Percentiles rank a stretch among this genome's conserved stretches.
Evolutionary conservation across 1,140 invertebrate species (phyloP).

Genomic region (Heterodera schachtii): DNA sequence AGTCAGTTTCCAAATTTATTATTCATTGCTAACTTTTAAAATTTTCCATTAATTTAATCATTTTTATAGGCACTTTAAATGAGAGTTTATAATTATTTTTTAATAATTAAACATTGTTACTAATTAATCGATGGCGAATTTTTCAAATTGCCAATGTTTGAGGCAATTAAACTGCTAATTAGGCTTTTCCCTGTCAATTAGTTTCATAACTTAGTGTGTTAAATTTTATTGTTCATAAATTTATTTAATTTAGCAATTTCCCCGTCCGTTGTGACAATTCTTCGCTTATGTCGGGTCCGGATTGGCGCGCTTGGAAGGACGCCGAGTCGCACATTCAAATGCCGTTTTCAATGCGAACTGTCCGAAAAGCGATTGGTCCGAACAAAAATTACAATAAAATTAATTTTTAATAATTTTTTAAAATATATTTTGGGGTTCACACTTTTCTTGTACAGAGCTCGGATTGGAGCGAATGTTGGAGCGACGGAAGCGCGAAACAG

Average conservation of each 20-base stretch:
- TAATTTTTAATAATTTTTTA: not conserved
- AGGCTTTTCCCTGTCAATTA: too few species aligned
- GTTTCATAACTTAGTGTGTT: too few species aligned
- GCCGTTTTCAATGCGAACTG: slow-evolving; percentile 48
- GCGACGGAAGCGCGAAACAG: slow-evolving; percentile 38
- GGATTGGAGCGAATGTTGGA: slow-evolving; percentile 31
- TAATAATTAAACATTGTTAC: too few species aligned
- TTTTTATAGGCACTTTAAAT: too few species aligned
- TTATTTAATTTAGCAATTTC: slow-evolving; percentile 40
- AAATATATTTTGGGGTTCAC: not conserved
- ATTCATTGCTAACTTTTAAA: slow-evolving; percentile 10
- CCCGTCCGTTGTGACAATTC: slow-evolving; percentile 47
- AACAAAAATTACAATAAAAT: slow-evolving; percentile 23
- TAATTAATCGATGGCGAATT: too few species aligned
- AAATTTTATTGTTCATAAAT: not conserved
- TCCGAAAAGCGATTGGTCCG: slow-evolving; percentile 46
- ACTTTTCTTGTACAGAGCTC: not conserved
- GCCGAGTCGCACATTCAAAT: slow-evolving; percentile 48
- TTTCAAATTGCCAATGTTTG: too few species aligned
- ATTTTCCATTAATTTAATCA: slow-evolving; percentile 15
- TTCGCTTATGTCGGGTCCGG: slow-evolving; percentile 31
- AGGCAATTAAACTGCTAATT: too few species aligned
- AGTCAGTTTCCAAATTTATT: slow-evolving; percentile 27
- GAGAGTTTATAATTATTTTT: too few species aligned
- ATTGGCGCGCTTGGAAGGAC: slow-evolving; percentile 47